Percentiles rank a stretch among this genome's conserved stretches.
phyloP scores from a whole-genome alignment of 2,797 vertebrate genomes.

The Morus bassanus region DNA sequence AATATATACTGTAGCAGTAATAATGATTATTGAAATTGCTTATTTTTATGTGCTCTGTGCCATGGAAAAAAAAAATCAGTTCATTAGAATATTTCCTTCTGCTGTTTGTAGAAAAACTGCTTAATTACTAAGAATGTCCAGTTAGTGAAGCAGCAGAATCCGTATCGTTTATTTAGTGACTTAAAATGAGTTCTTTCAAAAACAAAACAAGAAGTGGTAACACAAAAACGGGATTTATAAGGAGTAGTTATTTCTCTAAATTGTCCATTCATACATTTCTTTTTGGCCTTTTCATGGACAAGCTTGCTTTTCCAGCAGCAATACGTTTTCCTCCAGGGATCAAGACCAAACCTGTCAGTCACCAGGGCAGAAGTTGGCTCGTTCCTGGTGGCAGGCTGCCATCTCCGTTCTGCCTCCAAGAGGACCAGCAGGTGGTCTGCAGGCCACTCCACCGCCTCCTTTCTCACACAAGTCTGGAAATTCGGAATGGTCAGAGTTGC shows the following conservation, averaged over 20 bases:
- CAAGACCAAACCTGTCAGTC: slow-evolving; percentile 42
- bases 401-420: neutral
- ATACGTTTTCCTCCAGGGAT: slow-evolving; percentile 7
- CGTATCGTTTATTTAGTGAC: neutral
- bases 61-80: neutral
- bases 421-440: neutral
- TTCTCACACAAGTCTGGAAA: neutral
- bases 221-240: neutral
- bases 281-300: neutral
- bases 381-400: neutral
- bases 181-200: neutral
- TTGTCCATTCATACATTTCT: slow-evolving; percentile 12
- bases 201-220: neutral
- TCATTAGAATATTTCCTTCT: slow-evolving; percentile 32
- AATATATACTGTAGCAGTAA: slow-evolving; percentile 42
- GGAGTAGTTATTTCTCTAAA: neutral
- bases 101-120: neutral
- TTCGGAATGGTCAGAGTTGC: neutral
- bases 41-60: slow-evolving; percentile 20
- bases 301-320: slow-evolving; percentile 6
- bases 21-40: slow-evolving; percentile 57
- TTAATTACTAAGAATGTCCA: slow-evolving; percentile 43
- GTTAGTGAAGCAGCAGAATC: slow-evolving; percentile 17
- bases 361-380: slow-evolving; percentile 35
- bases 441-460: neutral